Conservation (phyloP, 2,797 vertebrate species). For the Salarias fasciatus region DNA sequence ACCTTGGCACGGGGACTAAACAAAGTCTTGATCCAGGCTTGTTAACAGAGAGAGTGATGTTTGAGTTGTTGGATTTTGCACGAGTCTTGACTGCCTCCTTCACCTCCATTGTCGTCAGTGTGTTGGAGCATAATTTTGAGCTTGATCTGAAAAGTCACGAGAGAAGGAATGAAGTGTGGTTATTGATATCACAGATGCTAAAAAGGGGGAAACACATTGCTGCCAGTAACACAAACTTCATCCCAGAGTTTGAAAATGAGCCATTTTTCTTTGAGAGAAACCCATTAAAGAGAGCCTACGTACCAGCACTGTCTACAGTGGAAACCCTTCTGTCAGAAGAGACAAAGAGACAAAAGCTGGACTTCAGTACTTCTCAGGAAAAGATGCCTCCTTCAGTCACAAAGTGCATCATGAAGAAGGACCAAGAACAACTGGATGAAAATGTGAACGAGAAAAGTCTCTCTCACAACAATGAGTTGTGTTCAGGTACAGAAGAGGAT, state of each 20-base stretch:
- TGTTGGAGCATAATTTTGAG: slow-evolving; percentile 45
- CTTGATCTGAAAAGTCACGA: slow-evolving; percentile 20
- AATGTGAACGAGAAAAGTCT: too few relatives aligned
- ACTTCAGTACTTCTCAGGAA: background rate
- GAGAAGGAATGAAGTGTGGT: slow-evolving; percentile 2
- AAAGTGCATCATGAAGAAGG: background rate
- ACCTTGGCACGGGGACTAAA: slow-evolving; percentile 15
- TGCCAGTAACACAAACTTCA: background rate
- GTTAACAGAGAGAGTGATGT: slow-evolving; percentile 29
- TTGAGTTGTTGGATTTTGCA: slow-evolving; percentile 29
- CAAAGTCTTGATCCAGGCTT: slow-evolving; percentile 35
- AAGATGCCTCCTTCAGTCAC: background rate
- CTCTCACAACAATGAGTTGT: slow-evolving; percentile 1
- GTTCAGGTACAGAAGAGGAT: background rate
- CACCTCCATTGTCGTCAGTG: slow-evolving; percentile 15
- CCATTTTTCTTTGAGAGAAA: slow-evolving; percentile 8
- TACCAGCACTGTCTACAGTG: background rate
- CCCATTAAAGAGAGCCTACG: background rate
- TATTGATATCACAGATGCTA: background rate
- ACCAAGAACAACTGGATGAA: background rate
- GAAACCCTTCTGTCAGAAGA: background rate
- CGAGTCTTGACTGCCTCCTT: slow-evolving; percentile 13
- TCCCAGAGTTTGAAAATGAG: slow-evolving; percentile 9
- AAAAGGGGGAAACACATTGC: slow-evolving; percentile 15
- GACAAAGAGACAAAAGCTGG: slow-evolving; percentile 8